Evolutionary conservation across 2,797 vertebrate genomes (phyloP), one percentile per base, ranked within the genome.

Genomic region (Sebastolobus altivelis): DNA sequence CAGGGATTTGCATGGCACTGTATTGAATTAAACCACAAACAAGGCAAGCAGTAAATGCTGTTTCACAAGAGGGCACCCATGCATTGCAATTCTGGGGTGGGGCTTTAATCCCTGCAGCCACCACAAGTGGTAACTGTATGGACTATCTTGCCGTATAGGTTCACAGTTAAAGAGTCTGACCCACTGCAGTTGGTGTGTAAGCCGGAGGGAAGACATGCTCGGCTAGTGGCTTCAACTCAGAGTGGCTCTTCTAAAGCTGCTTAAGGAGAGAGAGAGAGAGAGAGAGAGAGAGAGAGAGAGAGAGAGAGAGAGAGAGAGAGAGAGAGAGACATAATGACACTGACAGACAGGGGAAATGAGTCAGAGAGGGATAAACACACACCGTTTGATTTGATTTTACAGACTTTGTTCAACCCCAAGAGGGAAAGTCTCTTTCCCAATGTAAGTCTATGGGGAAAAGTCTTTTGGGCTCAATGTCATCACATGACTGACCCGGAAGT

Each of bases 171-270:
- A 81, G 71, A 69, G 75, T 72, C 66, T 83, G 81, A 88, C 77
- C 81, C 83, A 43, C 68, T 82, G 43, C 77, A 83, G 77, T 72
- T 63, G 71, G 66, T 76, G 66, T 86, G 81, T 86, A 69, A 82
- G 74, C 85, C 69, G 25, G 59, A 75, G 87, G 81, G 68, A 83
- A 86, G 77, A 79, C 75, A 86, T n/a, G 72, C 68, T 79, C 65
- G 27, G 66, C 43, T 76, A 43, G 38, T 75, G 61, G 79, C 68
- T 84, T 72, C 77, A 72, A 12, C 55, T 38, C 46, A 65, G 69
- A 85, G 76, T 35, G 79, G 68, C 8, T 65, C 79, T 75, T 81
- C 62, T 52, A 87, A 87, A 88, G 85, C 89, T 86, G 83, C 85
- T 86, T 79, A 80, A 33, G 11, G 68, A 69, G 54, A 65, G 60